A percentile compares a stretch with the other conserved stretches of the same genome.
phyloP scores from a whole-genome alignment of 2,113 vertebrate species.

The Athene noctua region DNA sequence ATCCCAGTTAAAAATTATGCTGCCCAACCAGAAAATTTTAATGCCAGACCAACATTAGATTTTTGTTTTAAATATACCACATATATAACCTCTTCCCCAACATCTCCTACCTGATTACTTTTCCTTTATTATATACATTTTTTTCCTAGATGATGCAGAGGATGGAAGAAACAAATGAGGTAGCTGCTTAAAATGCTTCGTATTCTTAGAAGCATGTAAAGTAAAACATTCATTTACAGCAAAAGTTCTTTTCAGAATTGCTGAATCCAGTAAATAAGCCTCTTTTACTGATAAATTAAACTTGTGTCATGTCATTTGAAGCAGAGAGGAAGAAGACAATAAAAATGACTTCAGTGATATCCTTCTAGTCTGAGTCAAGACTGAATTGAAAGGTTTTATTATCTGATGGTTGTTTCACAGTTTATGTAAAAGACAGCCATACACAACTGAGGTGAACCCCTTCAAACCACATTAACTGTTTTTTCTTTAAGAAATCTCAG shows the following conservation, averaged over 20 bases:
- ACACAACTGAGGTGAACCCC: neutral
- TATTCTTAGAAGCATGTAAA: constrained; percentile 15
- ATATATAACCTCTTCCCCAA: neutral
- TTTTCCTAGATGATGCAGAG: constrained; percentile 1
- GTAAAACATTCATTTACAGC: neutral
- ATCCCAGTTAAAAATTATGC: constrained; percentile 76
- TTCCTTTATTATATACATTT: neutral
- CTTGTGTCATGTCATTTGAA: neutral
- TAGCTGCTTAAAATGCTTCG: constrained; percentile 4
- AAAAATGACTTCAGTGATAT: neutral
- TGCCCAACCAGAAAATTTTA: constrained; percentile 86
- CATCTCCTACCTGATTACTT: constrained; percentile 18
- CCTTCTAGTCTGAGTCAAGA: neutral
- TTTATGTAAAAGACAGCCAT: neutral
- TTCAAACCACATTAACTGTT: neutral
- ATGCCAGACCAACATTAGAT: constrained; percentile 79
- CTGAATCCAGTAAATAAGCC: neutral
- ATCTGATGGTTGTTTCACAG: neutral
- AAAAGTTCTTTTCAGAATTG: neutral
- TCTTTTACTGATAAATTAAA: neutral
- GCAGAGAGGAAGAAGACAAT: neutral
- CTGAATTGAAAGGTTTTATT: neutral
- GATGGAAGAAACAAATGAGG: constrained; percentile 15
- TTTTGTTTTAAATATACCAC: constrained; percentile 10
- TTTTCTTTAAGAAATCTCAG: neutral